Evolutionary conservation across 1,140 invertebrate genomes (phyloP).

Genomic region (Latrodectus geometricus): DNA sequence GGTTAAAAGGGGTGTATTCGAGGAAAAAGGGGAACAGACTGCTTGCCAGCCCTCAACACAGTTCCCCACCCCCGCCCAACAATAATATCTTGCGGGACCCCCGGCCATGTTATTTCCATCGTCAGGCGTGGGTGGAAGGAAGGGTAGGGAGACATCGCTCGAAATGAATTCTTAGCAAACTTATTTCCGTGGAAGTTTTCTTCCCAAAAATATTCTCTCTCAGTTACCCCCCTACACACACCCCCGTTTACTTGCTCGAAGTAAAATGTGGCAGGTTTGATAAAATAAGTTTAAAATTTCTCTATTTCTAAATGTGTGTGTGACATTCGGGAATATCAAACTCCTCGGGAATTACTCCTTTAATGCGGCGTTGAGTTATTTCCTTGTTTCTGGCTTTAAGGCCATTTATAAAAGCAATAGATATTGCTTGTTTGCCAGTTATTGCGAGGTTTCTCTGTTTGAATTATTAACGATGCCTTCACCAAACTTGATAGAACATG

Average conservation of each 20-base stretch:
- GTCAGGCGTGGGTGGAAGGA: neutral
- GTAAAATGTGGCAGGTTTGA: neutral
- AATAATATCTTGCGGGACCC: constrained; percentile 51
- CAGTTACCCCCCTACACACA: neutral
- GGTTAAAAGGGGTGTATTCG: constrained; percentile 45
- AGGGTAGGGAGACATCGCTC: neutral
- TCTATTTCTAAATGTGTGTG: no score
- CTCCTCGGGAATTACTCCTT: no score
- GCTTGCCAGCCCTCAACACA: neutral
- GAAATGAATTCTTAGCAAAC: constrained; percentile 55
- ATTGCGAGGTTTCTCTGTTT: no score
- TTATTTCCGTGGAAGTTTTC: constrained; percentile 30
- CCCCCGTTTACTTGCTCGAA: neutral
- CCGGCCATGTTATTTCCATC: constrained; percentile 55
- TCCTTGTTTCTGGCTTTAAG: no score
- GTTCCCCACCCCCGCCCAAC: constrained; percentile 2
- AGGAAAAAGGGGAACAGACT: neutral
- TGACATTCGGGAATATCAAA: no score
- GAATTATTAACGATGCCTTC: no score
- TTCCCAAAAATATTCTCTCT: neutral
- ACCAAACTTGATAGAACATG: no score
- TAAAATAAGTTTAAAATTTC: neutral
- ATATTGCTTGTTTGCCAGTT: no score
- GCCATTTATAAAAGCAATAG: no score
- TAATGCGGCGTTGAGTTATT: no score